Evolutionary conservation across 2,888 invertebrate genomes (phyloP).

Genomic region (Venustoraphidia nigricollis): DNA sequence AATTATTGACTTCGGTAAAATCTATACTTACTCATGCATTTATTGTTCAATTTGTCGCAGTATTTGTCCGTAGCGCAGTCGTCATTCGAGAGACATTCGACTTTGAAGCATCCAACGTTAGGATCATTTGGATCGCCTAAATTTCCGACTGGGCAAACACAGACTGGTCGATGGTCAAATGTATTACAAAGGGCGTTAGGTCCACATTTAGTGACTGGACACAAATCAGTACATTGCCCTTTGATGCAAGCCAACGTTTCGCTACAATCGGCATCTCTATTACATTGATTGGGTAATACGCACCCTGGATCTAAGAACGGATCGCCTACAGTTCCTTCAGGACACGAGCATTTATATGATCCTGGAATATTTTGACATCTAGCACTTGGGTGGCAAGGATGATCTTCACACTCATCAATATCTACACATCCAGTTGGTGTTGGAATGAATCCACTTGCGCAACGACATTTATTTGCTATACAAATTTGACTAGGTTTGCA

Average conservation of each 20-base stretch:
- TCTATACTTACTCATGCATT: constrained; percentile 51
- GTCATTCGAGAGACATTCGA: constrained; percentile 64
- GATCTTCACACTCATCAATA: constrained; percentile 65
- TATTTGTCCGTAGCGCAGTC: constrained; percentile 63
- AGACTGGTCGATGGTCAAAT: constrained; percentile 52
- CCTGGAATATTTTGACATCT: constrained; percentile 66
- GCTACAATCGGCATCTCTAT: constrained; percentile 55
- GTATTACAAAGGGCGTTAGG: constrained; percentile 61
- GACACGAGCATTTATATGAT: constrained; percentile 66
- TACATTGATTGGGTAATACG: constrained; percentile 59
- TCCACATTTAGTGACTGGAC: constrained; percentile 56
- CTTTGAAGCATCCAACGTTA: constrained; percentile 72
- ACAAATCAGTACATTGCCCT: constrained; percentile 71
- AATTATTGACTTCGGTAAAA: constrained; percentile 2
- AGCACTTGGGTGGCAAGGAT: constrained; percentile 67
- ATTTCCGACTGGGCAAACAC: constrained; percentile 65
- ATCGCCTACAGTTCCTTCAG: constrained; percentile 64
- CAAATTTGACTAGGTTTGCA: constrained; percentile 70
- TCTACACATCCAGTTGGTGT: constrained; percentile 63
- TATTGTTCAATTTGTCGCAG: constrained; percentile 60
- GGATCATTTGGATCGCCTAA: constrained; percentile 66
- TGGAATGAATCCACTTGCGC: constrained; percentile 58
- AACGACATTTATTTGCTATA: constrained; percentile 56
- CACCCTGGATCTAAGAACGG: constrained; percentile 59
- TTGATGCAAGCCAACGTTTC: constrained; percentile 58